phyloP scores from a whole-genome alignment of 2,113 vertebrate genomes.

The Collichthys lucidus region DNA sequence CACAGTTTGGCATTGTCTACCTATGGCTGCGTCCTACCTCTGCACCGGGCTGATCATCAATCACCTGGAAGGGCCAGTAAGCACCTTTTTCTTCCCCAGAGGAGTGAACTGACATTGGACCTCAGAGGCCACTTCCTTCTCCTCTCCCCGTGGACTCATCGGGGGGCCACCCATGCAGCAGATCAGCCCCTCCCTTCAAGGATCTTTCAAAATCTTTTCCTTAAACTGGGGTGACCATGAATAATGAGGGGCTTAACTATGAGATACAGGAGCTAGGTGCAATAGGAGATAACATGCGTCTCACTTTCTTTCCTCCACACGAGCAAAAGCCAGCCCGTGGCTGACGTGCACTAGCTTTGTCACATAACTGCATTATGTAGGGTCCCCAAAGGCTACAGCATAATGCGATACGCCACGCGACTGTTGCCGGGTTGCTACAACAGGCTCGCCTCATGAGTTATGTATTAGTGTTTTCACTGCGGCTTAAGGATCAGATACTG shows the following conservation, averaged over 20 bases:
- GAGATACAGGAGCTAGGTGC: constrained; percentile 38
- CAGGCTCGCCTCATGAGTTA: constrained; percentile 72
- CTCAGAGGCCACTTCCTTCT: constrained; percentile 26
- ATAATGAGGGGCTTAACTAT: constrained; percentile 55
- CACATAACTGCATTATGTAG: constrained; percentile 81
- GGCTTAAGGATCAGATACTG: constrained; percentile 54
- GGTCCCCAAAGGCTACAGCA: constrained; percentile 75
- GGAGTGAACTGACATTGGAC: constrained; percentile 46
- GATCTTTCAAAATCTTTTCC: constrained; percentile 27
- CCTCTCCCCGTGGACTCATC: neutral
- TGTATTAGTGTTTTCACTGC: constrained; percentile 66
- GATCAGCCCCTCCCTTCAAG: neutral
- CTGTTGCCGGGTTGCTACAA: constrained; percentile 65
- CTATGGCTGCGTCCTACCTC: constrained; percentile 43
- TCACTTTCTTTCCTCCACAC: constrained; percentile 25
- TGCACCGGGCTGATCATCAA: constrained; percentile 53
- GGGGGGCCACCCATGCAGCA: neutral
- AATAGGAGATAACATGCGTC: constrained; percentile 38
- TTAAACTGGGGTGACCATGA: constrained; percentile 52
- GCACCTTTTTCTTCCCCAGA: constrained; percentile 58
- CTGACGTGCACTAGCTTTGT: constrained; percentile 76
- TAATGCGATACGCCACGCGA: constrained; percentile 64
- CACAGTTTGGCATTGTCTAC: constrained; percentile 41
- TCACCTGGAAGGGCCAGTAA: constrained; percentile 63
- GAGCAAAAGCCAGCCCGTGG: constrained; percentile 63